A percentile compares a stretch with the other conserved stretches of the same genome.
These are phyloP conservation scores for Synergus gifuensis DNA, from an alignment of 2,888 invertebrate genomes.

Conservation along the genomic window DNA sequence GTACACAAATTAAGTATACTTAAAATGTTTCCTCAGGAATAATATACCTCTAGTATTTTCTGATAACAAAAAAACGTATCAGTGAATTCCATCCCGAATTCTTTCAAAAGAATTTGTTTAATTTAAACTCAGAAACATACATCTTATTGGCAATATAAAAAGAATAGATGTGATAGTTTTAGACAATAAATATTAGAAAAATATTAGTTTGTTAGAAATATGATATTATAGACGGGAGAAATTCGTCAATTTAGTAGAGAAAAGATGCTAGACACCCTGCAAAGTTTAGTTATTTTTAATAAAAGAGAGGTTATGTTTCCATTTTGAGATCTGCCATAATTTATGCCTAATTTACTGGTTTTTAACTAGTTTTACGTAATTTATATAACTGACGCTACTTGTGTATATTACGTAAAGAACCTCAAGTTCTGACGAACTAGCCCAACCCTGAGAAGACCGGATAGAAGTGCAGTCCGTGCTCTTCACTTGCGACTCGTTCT, in stretches of 20 bases:
- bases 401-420: background rate
- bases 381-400: background rate
- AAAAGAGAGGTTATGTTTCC: background rate
- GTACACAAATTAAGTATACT: background rate
- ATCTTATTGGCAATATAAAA: too few species aligned
- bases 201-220: too few species aligned
- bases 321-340: background rate
- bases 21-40: background rate
- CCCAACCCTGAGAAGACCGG: slow-evolving; percentile 72
- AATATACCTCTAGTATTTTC: background rate
- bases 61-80: background rate
- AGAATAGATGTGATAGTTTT: too few species aligned
- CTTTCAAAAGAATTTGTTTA: too few species aligned
- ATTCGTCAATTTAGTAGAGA: too few species aligned
- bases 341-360: background rate
- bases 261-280: too few species aligned
- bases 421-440: background rate
- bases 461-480: slow-evolving; percentile 83
- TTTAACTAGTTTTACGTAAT: background rate
- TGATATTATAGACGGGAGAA: too few species aligned
- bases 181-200: too few species aligned
- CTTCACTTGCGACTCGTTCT: slow-evolving; percentile 49
- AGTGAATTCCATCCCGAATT: background rate
- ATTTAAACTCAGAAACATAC: too few species aligned
- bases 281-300: background rate